Conservation (phyloP, 1,140 invertebrate genomes). For the Andricus grossulariae region DNA sequence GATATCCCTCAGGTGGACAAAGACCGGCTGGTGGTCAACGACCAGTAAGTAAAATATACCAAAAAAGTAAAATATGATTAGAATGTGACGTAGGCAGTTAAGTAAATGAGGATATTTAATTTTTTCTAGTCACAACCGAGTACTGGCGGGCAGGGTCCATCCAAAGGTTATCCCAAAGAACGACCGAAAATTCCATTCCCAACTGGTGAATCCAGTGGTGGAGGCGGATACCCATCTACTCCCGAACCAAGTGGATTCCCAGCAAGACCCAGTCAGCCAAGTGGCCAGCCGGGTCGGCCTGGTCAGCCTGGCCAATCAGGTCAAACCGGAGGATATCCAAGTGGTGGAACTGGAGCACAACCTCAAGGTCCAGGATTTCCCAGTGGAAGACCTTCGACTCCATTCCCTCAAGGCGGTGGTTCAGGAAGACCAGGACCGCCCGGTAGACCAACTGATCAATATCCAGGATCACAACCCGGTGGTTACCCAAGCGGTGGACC, state of each 20-base stretch:
- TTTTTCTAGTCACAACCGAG: slow-evolving; percentile 5
- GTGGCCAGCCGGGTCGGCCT: not conserved
- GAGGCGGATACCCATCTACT: slow-evolving; percentile 47
- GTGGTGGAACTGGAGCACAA: slow-evolving; percentile 30
- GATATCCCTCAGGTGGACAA: slow-evolving; percentile 45
- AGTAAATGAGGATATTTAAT: not conserved
- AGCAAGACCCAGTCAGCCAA: slow-evolving; percentile 17
- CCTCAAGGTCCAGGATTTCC: slow-evolving; percentile 37
- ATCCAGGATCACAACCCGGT: slow-evolving; percentile 50
- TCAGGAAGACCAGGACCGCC: slow-evolving; percentile 44
- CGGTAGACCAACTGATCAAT: slow-evolving; percentile 34
- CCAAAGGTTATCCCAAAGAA: slow-evolving; percentile 59
- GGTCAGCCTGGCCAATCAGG: slow-evolving; percentile 17
- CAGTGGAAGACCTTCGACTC: slow-evolving; percentile 33
- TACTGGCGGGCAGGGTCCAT: slow-evolving; percentile 33
- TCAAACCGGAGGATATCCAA: slow-evolving; percentile 48
- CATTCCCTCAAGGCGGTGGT: slow-evolving; percentile 33
- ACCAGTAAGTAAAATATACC: not conserved
- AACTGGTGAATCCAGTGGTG: slow-evolving; percentile 12
- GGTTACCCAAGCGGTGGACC: slow-evolving; percentile 57
- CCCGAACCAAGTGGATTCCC: slow-evolving; percentile 36
- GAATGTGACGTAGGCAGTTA: not conserved
- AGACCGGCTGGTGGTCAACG: slow-evolving; percentile 38
- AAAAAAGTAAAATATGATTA: not conserved
- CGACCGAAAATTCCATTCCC: slow-evolving; percentile 41